Base-by-base conservation (phyloP, 2,888 invertebrate genomes). In the Drosophila tanythrix region DNA sequence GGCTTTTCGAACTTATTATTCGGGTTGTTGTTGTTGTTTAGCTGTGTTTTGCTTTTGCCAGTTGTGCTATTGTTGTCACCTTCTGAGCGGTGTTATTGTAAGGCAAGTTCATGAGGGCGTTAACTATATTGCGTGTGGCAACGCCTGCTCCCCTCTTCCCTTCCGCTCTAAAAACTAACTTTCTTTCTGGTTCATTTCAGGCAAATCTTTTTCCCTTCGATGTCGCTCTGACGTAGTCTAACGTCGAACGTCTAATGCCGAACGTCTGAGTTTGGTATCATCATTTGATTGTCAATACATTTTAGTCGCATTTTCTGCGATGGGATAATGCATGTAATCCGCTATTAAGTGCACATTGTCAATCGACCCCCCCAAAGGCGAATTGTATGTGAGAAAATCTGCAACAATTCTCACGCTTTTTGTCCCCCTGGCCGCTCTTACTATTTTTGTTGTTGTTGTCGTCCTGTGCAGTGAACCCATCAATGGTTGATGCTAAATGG, bases 321-420 rank as follows among this genome's bases (percentile, higher is more conserved):
- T 65, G 81, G 91, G 91, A 91, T 92, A 92, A 92, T 90, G 89
- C 92, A 84, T 92, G 91, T 92, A 92, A 92, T 92, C 91, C 91
- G 90, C 92, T 92, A 92, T 92, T 92, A 92, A 85, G 86, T 84
- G 79, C 81, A 82, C 86, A 82, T 89, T 87, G 90, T 91, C 90
- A 91, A 88, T 88, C 88, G 83, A 69, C 79, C 60, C 68, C 70
- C 65, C 60, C 38, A 63, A 76, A 71, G 71, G 79, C 74, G 77
- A 72, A 73, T 74, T 87, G 85, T 82, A 85, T 86, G 83, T 66
- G 83, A 83, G 83, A 75, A 87, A 91, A 92, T 91, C 91, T 92
- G 91, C 90, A 87, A 53, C 74, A 76, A 82, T 92, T 92, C 91
- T 87, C 91, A 92, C 91, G 92, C 80, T 80, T 73, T 77, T 74